Percentiles rank a stretch among this genome's conserved stretches.
phyloP scores from a whole-genome alignment of 2,113 vertebrate genomes.

The Tyrannus savana region DNA sequence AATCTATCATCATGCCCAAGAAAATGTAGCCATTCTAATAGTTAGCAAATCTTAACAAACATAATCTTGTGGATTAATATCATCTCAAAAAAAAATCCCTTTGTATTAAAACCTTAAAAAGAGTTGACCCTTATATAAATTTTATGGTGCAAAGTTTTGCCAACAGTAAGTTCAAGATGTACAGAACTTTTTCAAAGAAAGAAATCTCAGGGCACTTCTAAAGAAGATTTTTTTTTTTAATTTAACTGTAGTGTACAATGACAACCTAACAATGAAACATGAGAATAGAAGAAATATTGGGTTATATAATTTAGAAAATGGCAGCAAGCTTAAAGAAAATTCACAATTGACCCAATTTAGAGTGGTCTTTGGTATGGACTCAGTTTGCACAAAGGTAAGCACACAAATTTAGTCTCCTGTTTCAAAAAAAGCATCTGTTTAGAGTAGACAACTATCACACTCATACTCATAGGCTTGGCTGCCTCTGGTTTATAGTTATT shows the following conservation, averaged over 20 bases:
- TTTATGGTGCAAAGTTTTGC: neutral
- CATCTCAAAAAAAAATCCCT: neutral
- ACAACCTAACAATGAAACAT: neutral
- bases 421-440: neutral
- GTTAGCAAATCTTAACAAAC: neutral
- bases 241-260: neutral
- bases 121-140: neutral
- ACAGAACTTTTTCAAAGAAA: neutral
- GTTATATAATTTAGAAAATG: neutral
- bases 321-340: neutral
- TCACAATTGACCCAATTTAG: neutral
- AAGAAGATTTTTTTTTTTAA: neutral
- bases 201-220: neutral
- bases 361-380: neutral
- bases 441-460: neutral
- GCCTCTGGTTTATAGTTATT: neutral
- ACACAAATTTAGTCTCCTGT: neutral
- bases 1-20: neutral
- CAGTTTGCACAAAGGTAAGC: neutral
- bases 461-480: neutral
- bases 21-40: neutral
- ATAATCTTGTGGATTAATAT: neutral
- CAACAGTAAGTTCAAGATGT: constrained; percentile 4
- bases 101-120: neutral
- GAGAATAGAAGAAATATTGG: neutral